Conservation (phyloP, 1,140 invertebrate genomes). For the Linepithema humile region DNA sequence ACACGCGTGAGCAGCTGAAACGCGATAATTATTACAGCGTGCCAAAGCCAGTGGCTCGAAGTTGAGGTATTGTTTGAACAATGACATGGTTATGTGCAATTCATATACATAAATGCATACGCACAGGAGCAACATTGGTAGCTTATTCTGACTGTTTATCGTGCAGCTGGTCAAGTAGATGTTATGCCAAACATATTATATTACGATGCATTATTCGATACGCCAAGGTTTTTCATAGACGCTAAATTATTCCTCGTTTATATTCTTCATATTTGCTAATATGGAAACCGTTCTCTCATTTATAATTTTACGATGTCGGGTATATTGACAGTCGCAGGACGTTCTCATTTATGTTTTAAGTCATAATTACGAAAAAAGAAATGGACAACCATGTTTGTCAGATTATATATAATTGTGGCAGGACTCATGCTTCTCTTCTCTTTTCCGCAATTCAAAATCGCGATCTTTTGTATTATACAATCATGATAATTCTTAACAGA, state of each 20-base stretch:
- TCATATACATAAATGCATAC: not conserved
- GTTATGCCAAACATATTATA: not conserved
- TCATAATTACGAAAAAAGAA: no score
- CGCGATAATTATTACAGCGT: constrained; percentile 25
- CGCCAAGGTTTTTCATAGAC: not conserved
- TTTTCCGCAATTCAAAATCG: not conserved
- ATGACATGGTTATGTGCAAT: not conserved
- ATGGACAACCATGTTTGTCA: no score
- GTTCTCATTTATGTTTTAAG: no score
- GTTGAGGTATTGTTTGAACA: constrained; percentile 6
- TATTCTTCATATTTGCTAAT: not conserved
- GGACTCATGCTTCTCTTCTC: no score
- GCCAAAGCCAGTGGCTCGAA: not conserved
- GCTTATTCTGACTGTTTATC: not conserved
- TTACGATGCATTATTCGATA: not conserved
- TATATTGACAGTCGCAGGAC: no score
- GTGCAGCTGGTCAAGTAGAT: not conserved
- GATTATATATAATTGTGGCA: no score
- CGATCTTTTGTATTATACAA: not conserved
- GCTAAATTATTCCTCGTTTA: not conserved
- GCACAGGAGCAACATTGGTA: not conserved
- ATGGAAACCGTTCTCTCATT: no score
- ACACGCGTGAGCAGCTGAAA: not conserved
- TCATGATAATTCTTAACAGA: not conserved
- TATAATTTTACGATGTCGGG: no score